phyloP scores from a whole-genome alignment of 2,797 vertebrate species.

The Siniperca obscura region DNA sequence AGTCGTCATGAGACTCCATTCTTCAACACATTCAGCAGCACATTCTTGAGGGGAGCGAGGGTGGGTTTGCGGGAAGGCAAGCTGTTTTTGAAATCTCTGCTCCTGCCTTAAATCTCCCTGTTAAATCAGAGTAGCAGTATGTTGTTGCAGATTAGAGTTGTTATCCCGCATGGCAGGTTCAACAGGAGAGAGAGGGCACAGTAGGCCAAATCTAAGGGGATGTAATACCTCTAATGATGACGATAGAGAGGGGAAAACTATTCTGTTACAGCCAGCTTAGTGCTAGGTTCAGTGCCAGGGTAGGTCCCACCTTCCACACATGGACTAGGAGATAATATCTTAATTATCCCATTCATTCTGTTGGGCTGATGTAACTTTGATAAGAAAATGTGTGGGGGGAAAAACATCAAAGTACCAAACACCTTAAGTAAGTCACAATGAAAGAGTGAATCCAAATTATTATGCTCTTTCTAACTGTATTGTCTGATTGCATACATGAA shows the following conservation, averaged over 20 bases:
- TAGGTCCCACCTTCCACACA: slow-evolving; percentile 30
- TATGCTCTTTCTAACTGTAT: slow-evolving; percentile 18
- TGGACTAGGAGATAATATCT: slow-evolving; percentile 32
- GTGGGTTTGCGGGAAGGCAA: slow-evolving; percentile 53
- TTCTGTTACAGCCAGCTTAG: slow-evolving; percentile 44
- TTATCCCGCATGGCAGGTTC: slow-evolving; percentile 72
- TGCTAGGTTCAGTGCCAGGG: slow-evolving; percentile 22
- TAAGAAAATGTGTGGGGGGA: neutral
- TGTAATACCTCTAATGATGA: slow-evolving; percentile 67
- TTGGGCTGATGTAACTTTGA: slow-evolving; percentile 16
- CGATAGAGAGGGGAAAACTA: slow-evolving; percentile 38
- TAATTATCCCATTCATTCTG: slow-evolving; percentile 29
- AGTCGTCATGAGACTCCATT: slow-evolving; percentile 39
- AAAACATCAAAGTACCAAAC: slow-evolving; percentile 17
- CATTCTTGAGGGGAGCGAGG: slow-evolving; percentile 73
- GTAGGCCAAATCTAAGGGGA: slow-evolving; percentile 48
- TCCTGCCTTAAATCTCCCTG: slow-evolving; percentile 50
- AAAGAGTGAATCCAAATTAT: neutral
- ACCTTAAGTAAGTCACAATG: neutral
- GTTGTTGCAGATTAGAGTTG: slow-evolving; percentile 72
- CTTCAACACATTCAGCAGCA: slow-evolving; percentile 42
- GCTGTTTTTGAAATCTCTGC: slow-evolving; percentile 64
- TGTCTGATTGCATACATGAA: slow-evolving; percentile 35
- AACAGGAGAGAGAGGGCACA: slow-evolving; percentile 41
- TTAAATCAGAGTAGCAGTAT: slow-evolving; percentile 60